Percentiles rank a stretch among this genome's conserved stretches.
Conservation (phyloP, 23 tunicate species). For the Trididemnum clinides region DNA sequence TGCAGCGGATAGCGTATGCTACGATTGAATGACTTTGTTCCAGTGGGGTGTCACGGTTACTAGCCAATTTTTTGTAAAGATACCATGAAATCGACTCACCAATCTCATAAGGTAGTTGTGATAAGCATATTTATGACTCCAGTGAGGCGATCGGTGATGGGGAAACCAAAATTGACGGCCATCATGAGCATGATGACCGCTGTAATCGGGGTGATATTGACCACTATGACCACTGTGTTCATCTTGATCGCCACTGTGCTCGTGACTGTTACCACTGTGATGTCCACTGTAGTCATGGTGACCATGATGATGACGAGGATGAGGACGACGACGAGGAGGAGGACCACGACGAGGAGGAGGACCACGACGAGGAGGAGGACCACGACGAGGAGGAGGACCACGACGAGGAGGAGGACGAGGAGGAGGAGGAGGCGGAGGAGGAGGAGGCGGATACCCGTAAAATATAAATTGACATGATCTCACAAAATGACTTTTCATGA, state of each 20-base stretch:
- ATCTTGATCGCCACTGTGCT: no score
- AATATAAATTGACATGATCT: not conserved
- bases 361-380: not conserved
- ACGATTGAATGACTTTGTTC: no score
- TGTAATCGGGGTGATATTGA: not conserved
- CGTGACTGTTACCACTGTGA: not conserved
- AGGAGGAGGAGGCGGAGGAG: not conserved
- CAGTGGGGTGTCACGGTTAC: no score
- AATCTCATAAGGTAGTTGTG: constrained; percentile 26
- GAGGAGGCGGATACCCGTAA: not conserved
- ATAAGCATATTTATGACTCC: not conserved
- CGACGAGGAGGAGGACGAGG: not conserved
- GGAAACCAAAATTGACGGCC: not conserved
- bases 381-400: not conserved
- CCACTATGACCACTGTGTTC: not conserved
- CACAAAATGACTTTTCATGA: not conserved
- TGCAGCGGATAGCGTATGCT: no score
- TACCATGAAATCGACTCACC: not conserved
- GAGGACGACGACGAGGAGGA: not conserved
- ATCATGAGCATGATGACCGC: not conserved
- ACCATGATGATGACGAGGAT: not conserved
- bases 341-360: not conserved
- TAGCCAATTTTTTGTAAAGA: no score
- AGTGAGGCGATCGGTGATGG: not conserved
- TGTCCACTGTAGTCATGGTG: not conserved